Base-by-base conservation (phyloP, 2,888 invertebrate species). In the Clunio marinus region DNA sequence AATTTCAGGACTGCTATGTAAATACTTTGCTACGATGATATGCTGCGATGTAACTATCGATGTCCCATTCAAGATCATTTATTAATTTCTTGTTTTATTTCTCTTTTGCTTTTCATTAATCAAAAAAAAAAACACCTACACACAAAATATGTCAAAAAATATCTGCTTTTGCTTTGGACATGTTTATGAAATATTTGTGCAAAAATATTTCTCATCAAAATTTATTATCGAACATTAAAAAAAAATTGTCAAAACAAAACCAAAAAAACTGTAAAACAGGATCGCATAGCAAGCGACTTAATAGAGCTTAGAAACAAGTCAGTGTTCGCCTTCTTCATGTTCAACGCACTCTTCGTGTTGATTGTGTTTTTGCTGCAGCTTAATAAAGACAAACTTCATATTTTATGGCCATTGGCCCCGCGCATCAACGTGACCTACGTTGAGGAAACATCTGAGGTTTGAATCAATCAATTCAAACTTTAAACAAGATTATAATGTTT, bases 291-390 rank as follows among this genome's bases (percentile, higher is more conserved):
- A 76, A 83, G 84, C 76, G 95, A 96, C 81, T 85, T 98, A 81
- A 86, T 92, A 79, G 96, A 96, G 79, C 88, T 97, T 78, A 86
- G 97, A 78, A 97, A 97, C 87, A 95, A 96, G 81, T 93, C 93
- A 76, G 94, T 95, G 77, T 95, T 96, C 82, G 93, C 93, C 79
- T 96, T 97, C 88, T 91, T 97, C 84, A 97, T 98, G 96, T 91
- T 97, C 86, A 99, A 98, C 88, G 93, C 96, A 81, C 88, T 98
- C 79, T 98, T 97, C 88, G 94, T 97, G 80, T 88, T 98, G 83
- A 93, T 96, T 82, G 96, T 98, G 78, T 94, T 98, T 84, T 90
- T 98, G 81, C 90, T 99, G 80, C 97, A 98, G 88, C 87, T 97
- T 82, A 96, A 97, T 85, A 96, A 96, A 88, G 94, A 96, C 84